Conservation (phyloP, 1,140 invertebrate genomes). For the Drosophila kanapiae region DNA sequence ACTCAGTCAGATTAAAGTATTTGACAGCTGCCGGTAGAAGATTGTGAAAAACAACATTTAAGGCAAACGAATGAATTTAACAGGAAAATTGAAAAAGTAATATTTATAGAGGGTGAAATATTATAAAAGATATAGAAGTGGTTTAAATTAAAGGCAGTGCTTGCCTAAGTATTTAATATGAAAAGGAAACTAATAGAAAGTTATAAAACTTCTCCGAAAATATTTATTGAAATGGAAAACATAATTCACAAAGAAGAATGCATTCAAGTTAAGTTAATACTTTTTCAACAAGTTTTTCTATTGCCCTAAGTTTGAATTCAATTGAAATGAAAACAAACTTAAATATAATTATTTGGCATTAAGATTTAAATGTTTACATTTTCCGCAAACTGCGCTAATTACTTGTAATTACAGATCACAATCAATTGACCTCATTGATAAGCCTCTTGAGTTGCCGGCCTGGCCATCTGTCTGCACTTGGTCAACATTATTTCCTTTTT, state of each 20-base stretch:
- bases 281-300: no score
- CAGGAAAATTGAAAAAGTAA: not conserved
- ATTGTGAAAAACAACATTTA: conserved; percentile 1
- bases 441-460: conserved; percentile 33
- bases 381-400: not conserved
- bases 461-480: conserved; percentile 23
- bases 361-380: not conserved
- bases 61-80: not conserved
- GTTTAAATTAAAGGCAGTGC: no score
- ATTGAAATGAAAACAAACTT: no score
- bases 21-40: conserved; percentile 2
- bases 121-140: not conserved
- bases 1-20: conserved; percentile 36
- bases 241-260: not conserved
- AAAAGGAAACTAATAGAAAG: not conserved
- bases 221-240: not conserved
- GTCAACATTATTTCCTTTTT: not conserved
- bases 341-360: not conserved
- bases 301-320: not conserved
- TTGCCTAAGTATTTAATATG: no score
- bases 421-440: conserved; percentile 60
- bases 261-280: no score
- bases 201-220: not conserved
- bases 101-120: not conserved
- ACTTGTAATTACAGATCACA: conserved; percentile 10